Conservation (phyloP, 2,888 invertebrate genomes). For the Coelopa pilipes region DNA sequence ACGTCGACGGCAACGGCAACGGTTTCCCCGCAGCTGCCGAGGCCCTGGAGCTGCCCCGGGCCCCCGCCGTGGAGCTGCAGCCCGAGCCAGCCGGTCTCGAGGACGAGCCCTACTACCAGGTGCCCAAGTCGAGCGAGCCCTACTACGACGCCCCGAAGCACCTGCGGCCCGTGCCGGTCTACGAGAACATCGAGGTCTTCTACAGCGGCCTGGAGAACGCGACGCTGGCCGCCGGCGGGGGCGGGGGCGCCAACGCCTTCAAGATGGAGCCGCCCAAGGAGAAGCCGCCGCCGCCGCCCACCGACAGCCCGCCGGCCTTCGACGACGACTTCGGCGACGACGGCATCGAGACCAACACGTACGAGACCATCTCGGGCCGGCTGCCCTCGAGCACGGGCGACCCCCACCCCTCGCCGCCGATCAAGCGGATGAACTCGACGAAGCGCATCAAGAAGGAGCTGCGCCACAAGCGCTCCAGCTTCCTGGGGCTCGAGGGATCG, state of each 20-base stretch:
- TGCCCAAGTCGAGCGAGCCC: slow-evolving; percentile 64
- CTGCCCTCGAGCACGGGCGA: slow-evolving; percentile 39
- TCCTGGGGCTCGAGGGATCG: slow-evolving; percentile 84
- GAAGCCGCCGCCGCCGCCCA: slow-evolving; percentile 85
- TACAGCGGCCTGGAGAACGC: slow-evolving; percentile 58
- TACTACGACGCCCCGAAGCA: slow-evolving; percentile 66
- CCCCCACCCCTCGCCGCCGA: slow-evolving; percentile 63
- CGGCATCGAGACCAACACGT: slow-evolving; percentile 55
- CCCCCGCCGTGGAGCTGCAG: slow-evolving; percentile 25
- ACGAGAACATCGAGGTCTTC: slow-evolving; percentile 73
- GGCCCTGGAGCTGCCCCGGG: slow-evolving; percentile 37
- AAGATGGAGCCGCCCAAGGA: slow-evolving; percentile 82
- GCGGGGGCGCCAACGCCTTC: neutral
- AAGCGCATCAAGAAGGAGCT: slow-evolving; percentile 88
- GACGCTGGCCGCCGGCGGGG: slow-evolving; percentile 31
- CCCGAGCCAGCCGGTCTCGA: slow-evolving; percentile 37
- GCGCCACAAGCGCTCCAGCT: slow-evolving; percentile 84
- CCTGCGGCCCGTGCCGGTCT: slow-evolving; percentile 69
- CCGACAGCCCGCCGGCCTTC: slow-evolving; percentile 56
- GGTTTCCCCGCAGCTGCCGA: slow-evolving; percentile 38
- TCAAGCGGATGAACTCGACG: slow-evolving; percentile 82
- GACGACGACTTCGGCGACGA: slow-evolving; percentile 42
- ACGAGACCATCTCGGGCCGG: slow-evolving; percentile 59
- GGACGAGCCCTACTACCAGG: slow-evolving; percentile 65
- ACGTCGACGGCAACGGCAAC: slow-evolving; percentile 38